Base-by-base conservation (phyloP, 2,888 invertebrate genomes). In the Mystacides longicornis region DNA sequence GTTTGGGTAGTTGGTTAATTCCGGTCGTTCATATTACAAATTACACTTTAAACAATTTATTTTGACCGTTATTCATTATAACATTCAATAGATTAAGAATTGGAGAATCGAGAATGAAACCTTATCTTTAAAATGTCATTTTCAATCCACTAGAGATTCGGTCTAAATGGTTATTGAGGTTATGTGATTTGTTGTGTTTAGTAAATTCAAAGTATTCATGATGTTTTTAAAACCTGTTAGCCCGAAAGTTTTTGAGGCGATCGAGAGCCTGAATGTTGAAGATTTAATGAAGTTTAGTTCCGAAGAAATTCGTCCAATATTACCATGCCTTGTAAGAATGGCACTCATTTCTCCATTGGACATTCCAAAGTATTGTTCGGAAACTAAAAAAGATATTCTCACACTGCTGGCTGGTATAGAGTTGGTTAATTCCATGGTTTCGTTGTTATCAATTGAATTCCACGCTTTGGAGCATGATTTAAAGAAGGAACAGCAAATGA, bases 311-410 rank as follows among this genome's bases (percentile, higher is more conserved):
- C 80, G 95, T 22, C 93, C 95, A 1, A 87, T 96, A 55, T 75
- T 97, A 65, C 94, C 96, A 51, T 93, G 93, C 68, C 79, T 97
- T 51, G 91, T 95, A 33, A 83, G 97, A 51, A 95, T 96, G 90
- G 93, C 94, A 56, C 75, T 96, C 0, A 75, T 82, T 66, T 87
- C 90, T 4, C 92, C 95, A 0, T 73, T 93, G 52, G 96, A 96
- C 67, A 85, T 86, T 43, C 91, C 93, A 0, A 82, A 83, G 65
- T 84, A 87, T 55, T 94, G 93, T 68, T 83, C 87, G 45, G 87
- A 87, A 64, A 86, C 87, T 31, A 85, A 93, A 64, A 93, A 92
- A 70, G 87, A 89, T 66, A 89, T 95, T 51, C 74, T 96, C 2
- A 89, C 90, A n/a, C 81, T 94, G 49, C 77, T 96, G 0, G 90